A percentile compares a stretch with the other conserved stretches of the same genome.
Evolutionary conservation across 2,888 invertebrate species (phyloP).

Genomic region (Hipparchia sbordonii): DNA sequence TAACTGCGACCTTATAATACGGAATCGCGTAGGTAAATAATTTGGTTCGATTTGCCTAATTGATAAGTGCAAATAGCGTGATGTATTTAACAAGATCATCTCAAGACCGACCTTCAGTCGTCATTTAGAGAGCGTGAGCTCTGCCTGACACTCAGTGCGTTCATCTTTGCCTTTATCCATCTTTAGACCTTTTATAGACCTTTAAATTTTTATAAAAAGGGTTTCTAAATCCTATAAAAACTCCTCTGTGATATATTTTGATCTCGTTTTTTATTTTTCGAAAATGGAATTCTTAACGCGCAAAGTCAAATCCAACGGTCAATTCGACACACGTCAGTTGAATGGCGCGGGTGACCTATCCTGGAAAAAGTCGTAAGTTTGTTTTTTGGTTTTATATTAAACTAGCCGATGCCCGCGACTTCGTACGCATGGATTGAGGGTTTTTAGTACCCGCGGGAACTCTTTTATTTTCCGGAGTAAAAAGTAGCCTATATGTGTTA

Average conservation of each 20-base stretch:
- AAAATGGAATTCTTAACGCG: conserved; percentile 73
- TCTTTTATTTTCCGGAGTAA: too few species aligned
- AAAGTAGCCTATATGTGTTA: too few species aligned
- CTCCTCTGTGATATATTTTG: conserved; percentile 56
- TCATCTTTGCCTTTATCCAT: conserved; percentile 28
- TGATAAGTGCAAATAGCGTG: conserved; percentile 41
- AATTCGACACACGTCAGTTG: conserved; percentile 65
- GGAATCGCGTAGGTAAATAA: conserved; percentile 15
- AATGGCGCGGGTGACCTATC: conserved; percentile 60
- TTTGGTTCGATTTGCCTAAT: conserved; percentile 35
- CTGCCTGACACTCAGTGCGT: conserved; percentile 43
- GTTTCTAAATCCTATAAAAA: conserved; percentile 14
- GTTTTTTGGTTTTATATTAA: conserved; percentile 27
- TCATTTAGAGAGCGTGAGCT: conserved; percentile 63
- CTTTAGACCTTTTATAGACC: not conserved
- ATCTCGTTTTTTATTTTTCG: conserved; percentile 51
- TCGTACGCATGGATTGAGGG: too few species aligned
- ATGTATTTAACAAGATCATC: conserved; percentile 51
- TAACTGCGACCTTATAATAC: conserved; percentile 24
- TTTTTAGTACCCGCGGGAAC: too few species aligned
- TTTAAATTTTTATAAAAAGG: not conserved
- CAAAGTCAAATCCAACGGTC: conserved; percentile 64
- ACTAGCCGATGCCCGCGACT: not conserved
- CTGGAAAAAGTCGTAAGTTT: conserved; percentile 63
- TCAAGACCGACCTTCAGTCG: conserved; percentile 62